Conservation (phyloP, 2,113 vertebrate species). For the Pseudonaja textilis region DNA sequence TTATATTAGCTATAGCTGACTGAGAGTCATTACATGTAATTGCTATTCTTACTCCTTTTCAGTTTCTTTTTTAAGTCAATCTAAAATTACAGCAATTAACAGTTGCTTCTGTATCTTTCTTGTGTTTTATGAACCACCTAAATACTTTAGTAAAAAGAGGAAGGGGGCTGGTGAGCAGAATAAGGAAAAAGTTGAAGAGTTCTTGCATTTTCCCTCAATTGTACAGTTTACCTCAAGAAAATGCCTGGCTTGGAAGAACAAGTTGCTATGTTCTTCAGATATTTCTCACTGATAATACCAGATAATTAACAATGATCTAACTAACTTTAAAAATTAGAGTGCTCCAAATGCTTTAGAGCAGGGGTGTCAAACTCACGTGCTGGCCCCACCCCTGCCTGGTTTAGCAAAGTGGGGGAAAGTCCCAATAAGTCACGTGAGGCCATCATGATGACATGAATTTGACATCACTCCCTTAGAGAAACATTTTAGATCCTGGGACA, state of each 20-base stretch:
- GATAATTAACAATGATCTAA: not conserved
- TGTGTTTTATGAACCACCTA: not conserved
- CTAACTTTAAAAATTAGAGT: not conserved
- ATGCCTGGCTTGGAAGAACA: not conserved
- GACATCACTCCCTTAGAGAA: not conserved
- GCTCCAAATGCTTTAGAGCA: not conserved
- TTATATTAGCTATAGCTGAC: not conserved
- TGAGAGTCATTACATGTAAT: not conserved
- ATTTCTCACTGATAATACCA: not conserved
- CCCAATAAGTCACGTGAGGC: no score
- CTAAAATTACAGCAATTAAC: not conserved
- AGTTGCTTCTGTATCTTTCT: no score
- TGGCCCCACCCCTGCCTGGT: no score
- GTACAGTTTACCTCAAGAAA: not conserved
- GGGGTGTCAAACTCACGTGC: no score
- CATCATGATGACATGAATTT: no score
- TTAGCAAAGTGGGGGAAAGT: no score
- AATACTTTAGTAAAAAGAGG: not conserved
- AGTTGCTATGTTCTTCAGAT: not conserved
- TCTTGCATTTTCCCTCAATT: not conserved
- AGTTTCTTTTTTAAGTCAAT: not conserved
- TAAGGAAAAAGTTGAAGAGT: not conserved
- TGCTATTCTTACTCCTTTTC: not conserved
- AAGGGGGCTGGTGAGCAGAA: not conserved
- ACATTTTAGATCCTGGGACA: not conserved